These are phyloP conservation scores for Oasisia sp. DNA, from an alignment of 2,888 invertebrate species.

Conservation along the genomic window DNA sequence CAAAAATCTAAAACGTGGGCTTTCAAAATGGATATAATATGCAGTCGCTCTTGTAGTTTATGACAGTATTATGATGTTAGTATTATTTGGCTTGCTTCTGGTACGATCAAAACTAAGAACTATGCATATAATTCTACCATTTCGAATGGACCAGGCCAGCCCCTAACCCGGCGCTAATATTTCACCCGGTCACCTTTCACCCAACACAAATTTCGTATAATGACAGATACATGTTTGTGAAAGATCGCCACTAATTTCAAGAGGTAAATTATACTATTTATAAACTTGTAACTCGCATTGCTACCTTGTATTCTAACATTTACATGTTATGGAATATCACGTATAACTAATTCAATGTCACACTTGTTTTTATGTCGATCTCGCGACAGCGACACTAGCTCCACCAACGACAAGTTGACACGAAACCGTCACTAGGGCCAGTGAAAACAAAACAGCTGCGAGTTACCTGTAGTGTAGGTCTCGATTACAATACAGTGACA, in stretches of 20 bases:
- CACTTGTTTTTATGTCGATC: conserved; percentile 12
- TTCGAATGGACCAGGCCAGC: background rate
- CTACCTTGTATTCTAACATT: background rate
- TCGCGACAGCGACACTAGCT: conserved; percentile 17
- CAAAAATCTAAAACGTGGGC: background rate
- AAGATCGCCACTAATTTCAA: background rate
- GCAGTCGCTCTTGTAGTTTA: no score
- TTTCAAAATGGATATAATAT: background rate
- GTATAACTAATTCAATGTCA: conserved; percentile 17
- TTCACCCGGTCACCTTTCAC: background rate
- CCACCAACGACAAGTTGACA: conserved; percentile 4
- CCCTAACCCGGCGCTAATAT: background rate
- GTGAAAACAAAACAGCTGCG: background rate
- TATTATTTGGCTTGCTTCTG: background rate
- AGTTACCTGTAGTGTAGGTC: background rate
- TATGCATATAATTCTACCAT: background rate
- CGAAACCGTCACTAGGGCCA: conserved; percentile 13
- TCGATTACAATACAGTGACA: background rate
- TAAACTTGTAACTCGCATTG: background rate
- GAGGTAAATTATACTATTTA: background rate
- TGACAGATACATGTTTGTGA: background rate
- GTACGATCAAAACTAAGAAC: background rate
- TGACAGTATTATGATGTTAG: background rate
- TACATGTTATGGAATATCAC: background rate
- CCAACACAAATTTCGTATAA: background rate